These are phyloP conservation scores for Spondyliosoma cantharus DNA, from an alignment of 2,797 vertebrate species.

Conservation along the genomic window DNA sequence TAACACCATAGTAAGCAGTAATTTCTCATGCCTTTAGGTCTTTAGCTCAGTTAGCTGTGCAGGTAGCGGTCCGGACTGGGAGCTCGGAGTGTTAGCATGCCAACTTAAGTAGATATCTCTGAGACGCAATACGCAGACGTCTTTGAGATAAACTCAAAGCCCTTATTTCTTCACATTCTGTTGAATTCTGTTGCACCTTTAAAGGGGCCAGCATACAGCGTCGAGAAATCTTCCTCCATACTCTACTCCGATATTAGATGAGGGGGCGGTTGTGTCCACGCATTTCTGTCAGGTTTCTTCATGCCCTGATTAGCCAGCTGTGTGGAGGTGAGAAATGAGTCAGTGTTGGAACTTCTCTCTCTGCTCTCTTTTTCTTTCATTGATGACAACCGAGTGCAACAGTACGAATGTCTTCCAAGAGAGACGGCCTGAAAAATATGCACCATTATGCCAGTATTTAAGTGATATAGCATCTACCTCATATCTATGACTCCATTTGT, in stretches of 20 bases:
- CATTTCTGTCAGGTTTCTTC: neutral
- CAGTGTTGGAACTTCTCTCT: neutral
- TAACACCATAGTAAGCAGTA: too few relatives aligned
- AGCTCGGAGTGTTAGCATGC: too few relatives aligned
- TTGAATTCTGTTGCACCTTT: too few relatives aligned
- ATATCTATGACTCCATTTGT: neutral
- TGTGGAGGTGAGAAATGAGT: neutral
- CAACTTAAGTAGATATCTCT: too few relatives aligned
- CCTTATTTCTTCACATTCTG: too few relatives aligned
- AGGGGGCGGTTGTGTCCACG: neutral
- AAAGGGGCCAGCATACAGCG: neutral
- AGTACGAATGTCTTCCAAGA: neutral
- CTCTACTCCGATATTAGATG: too few relatives aligned
- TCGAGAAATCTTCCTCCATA: neutral
- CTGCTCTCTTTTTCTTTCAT: neutral
- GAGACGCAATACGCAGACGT: too few relatives aligned
- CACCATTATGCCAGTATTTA: neutral
- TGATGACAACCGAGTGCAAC: neutral
- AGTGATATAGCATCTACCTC: neutral
- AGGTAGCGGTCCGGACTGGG: too few relatives aligned
- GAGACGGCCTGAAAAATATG: neutral
- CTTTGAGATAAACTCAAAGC: too few relatives aligned
- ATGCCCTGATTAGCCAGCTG: neutral
- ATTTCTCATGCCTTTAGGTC: too few relatives aligned
- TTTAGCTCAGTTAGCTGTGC: too few relatives aligned